Evolutionary conservation across 2,113 vertebrate species (phyloP).

Genomic region (Tiliqua scincoides): DNA sequence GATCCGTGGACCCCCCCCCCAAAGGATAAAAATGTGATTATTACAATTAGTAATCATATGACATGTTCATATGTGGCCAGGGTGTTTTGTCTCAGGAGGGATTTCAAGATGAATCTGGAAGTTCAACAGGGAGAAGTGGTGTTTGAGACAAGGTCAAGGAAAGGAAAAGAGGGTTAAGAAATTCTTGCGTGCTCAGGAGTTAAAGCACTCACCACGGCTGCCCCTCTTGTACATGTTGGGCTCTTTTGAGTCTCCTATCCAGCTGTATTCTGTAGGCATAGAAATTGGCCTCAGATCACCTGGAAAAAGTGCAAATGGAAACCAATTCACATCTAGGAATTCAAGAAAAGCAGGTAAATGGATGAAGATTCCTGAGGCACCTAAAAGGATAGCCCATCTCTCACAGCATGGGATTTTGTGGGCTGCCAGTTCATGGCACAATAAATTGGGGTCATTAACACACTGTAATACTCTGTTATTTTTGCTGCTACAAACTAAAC

Average conservation of each 20-base stretch:
- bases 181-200: not conserved
- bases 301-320: conserved; percentile 79
- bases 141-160: not conserved
- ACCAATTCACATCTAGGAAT: conserved; percentile 42
- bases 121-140: not conserved
- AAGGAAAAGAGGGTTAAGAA: not conserved
- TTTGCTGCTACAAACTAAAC: no score
- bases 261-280: conserved; percentile 84
- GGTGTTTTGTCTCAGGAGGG: not conserved
- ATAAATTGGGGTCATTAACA: no score
- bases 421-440: no score
- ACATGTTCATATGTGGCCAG: not conserved
- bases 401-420: no score
- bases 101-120: not conserved
- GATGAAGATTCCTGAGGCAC: no score
- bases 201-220: conserved; percentile 82
- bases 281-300: conserved; percentile 89
- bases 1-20: no score
- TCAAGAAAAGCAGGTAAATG: conserved; percentile 14
- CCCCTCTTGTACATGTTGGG: conserved; percentile 85
- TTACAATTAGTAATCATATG: no score
- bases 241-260: conserved; percentile 86
- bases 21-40: no score
- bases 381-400: no score
- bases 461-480: no score